These are phyloP conservation scores for Mayetiola destructor DNA, from an alignment of 2,888 invertebrate genomes.

Conservation along the genomic window DNA sequence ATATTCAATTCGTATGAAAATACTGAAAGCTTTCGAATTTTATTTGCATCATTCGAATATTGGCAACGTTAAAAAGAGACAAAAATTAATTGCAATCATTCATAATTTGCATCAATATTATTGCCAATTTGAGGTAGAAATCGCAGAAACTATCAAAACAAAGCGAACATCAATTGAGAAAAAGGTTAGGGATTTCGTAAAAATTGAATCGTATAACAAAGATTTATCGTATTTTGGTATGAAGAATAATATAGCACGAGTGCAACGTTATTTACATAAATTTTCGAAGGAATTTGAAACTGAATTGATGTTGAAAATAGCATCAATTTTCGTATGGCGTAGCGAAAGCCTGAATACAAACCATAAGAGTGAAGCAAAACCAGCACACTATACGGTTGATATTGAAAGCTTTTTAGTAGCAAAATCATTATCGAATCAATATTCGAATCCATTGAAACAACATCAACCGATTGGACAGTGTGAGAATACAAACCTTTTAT, in stretches of 20 bases:
- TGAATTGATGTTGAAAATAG: constrained; percentile 32
- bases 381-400: constrained; percentile 27
- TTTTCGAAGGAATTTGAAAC: constrained; percentile 74
- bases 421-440: constrained; percentile 25
- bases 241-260: constrained; percentile 73
- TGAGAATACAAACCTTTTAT: constrained; percentile 22
- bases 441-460: constrained; percentile 16
- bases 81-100: constrained; percentile 44
- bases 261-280: constrained; percentile 75
- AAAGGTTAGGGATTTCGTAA: constrained; percentile 81
- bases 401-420: constrained; percentile 31
- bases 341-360: background rate
- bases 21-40: constrained; percentile 68
- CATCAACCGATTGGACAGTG: background rate
- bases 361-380: constrained; percentile 26
- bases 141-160: constrained; percentile 48
- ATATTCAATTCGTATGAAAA: constrained; percentile 59
- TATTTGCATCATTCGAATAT: constrained; percentile 46
- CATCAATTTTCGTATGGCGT: constrained; percentile 32
- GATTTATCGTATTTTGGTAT: constrained; percentile 91
- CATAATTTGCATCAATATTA: constrained; percentile 80
- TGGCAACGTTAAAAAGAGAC: background rate
- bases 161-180: constrained; percentile 75
- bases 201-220: constrained; percentile 87
- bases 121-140: constrained; percentile 54